A percentile compares a stretch with the other conserved stretches of the same genome.
These are phyloP conservation scores for Ormyrus labotus DNA, from an alignment of 2,888 invertebrate genomes.

Conservation along the genomic window DNA sequence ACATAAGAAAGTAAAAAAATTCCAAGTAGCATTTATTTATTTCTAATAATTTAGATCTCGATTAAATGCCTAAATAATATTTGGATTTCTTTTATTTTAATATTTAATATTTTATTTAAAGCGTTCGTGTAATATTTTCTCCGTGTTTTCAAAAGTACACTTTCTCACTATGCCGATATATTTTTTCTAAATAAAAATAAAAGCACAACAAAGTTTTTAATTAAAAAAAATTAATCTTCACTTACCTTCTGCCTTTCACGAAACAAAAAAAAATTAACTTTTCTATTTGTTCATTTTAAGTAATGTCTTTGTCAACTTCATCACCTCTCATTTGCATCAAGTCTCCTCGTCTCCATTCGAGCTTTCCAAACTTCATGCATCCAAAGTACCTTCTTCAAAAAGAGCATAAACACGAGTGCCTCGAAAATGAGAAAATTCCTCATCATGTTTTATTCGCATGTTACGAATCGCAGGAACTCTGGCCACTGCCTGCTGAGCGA, in stretches of 20 bases:
- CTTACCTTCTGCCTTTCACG: no score
- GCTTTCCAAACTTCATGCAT: neutral
- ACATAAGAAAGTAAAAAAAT: neutral
- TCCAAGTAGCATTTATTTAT: no score
- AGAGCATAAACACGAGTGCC: neutral
- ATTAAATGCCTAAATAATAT: no score
- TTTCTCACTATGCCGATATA: no score
- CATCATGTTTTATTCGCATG: slow-evolving; percentile 28
- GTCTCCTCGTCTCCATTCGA: neutral
- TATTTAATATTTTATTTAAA: neutral
- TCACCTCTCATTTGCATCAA: neutral
- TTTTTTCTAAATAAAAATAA: no score
- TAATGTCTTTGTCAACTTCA: no score
- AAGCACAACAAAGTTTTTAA: no score
- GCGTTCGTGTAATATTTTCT: slow-evolving; percentile 19
- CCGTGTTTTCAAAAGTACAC: slow-evolving; percentile 2
- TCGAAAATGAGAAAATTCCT: neutral
- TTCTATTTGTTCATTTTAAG: no score
- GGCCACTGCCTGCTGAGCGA: slow-evolving; percentile 81
- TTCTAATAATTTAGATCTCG: no score
- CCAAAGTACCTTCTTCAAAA: neutral
- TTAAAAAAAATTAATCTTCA: no score
- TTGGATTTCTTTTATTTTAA: neutral
- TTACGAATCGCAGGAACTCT: slow-evolving; percentile 77
- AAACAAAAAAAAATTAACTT: no score